Base-by-base conservation (phyloP, 1,140 invertebrate species). In the Drosophila ogumai region DNA sequence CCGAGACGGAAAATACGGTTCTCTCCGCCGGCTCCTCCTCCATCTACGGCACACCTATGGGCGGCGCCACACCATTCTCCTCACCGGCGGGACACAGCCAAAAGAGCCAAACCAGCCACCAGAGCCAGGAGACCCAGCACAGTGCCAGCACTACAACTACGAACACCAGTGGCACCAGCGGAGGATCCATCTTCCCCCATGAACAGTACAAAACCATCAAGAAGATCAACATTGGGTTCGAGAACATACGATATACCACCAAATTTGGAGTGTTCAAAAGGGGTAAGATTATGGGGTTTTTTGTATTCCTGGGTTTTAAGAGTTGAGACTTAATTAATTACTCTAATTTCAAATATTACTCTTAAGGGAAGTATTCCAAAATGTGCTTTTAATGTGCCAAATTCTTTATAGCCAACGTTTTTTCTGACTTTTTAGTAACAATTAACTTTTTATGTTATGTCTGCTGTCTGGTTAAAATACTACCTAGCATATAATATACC, bases 171-270 rank as follows among this genome's bases (percentile, higher is more conserved):
- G 44, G 38, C 67, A 72, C 40, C 71, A 88, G 85, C 17, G 52
- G 79, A 13, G 68, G 57, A 7, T 87, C 81, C 40, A 73, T 87
- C 15, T 86, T 91, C 28, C 85, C 90, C 3, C 80, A 91, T 49
- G 90, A 91, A 46, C 85, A 91, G 34, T 78, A 84, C 63, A 91
- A 84, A 56, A 58, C 75, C 60, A 87, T 82, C 63, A 92, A 92
- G 52, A 84, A 82, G 46, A 73, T 92, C 41, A 79, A 92, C 55
- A 91, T 92, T 12, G 86, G 82, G 15, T 92, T 92, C 56, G 74
- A 90, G 2, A 88, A 91, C 68, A 72, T 91, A 8, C 65, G 71
- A 13, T 88, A 91, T 41, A 82, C 71, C 44, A 73, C 43, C 40
- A 79, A 73, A 65, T 71, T 82, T 43, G 91, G 91, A 8, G 72